phyloP scores from a whole-genome alignment of 2,888 invertebrate genomes.

The Sussaba pulchella region DNA sequence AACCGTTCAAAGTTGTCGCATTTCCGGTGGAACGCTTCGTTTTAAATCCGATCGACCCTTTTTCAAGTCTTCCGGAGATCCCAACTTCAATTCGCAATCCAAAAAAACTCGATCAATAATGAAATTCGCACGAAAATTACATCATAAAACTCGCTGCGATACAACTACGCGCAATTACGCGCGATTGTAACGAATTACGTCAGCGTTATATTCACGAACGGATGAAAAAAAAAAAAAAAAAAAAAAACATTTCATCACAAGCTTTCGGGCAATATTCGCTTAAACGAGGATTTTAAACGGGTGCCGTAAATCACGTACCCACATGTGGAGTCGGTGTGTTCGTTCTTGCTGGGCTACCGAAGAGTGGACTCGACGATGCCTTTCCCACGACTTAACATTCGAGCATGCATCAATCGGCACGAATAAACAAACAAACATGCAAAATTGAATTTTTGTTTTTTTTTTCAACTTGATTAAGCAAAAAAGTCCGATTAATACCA shows the following conservation, averaged over 20 bases:
- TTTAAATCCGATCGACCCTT: too few relatives aligned
- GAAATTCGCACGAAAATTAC: slow-evolving; percentile 2
- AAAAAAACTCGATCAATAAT: not conserved
- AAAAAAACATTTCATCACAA: too few relatives aligned
- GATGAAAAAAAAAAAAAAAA: too few relatives aligned
- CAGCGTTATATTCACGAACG: slow-evolving; percentile 12
- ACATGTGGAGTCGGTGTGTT: slow-evolving; percentile 74
- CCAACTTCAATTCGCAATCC: too few relatives aligned
- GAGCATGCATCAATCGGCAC: slow-evolving; percentile 48
- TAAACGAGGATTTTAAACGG: slow-evolving; percentile 14
- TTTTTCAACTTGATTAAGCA: slow-evolving; percentile 14
- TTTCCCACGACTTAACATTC: slow-evolving; percentile 77
- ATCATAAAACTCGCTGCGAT: not conserved
- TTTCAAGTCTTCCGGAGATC: too few relatives aligned
- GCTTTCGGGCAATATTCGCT: not conserved
- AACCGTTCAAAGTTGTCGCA: too few relatives aligned
- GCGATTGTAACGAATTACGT: not conserved
- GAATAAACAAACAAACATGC: slow-evolving; percentile 51
- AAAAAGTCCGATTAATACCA: slow-evolving; percentile 39
- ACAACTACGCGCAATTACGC: not conserved
- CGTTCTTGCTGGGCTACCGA: slow-evolving; percentile 81
- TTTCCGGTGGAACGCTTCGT: too few relatives aligned
- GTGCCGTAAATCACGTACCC: slow-evolving; percentile 76
- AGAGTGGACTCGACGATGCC: slow-evolving; percentile 80
- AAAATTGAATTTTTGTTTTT: slow-evolving; percentile 21